phyloP scores from a whole-genome alignment of 2,113 vertebrate species.

The Silurus asotus region DNA sequence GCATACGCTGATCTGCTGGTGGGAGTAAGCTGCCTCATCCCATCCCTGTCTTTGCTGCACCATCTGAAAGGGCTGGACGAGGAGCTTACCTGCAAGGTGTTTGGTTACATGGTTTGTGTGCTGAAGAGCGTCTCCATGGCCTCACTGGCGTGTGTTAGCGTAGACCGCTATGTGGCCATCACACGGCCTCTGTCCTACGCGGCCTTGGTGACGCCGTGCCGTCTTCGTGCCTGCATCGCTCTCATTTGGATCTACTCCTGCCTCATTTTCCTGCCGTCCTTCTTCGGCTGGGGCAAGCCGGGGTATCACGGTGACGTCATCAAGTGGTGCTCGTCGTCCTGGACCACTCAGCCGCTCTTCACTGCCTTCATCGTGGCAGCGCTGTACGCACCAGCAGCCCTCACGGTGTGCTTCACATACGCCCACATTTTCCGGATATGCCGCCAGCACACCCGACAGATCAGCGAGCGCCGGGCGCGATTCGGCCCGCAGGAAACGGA shows the following conservation, averaged over 20 bases:
- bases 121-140: conserved; percentile 97
- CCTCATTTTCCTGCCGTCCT: conserved; percentile 89
- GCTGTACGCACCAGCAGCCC: conserved; percentile 90
- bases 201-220: conserved; percentile 88
- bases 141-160: conserved; percentile 92
- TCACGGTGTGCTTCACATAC: conserved; percentile 95
- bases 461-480: conserved; percentile 88
- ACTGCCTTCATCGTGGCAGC: conserved; percentile 90
- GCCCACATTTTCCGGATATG: conserved; percentile 98
- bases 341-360: conserved; percentile 86
- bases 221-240: conserved; percentile 87
- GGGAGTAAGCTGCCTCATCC: conserved; percentile 94
- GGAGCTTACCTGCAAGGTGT: conserved; percentile 87
- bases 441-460: conserved; percentile 94
- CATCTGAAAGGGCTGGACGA: conserved; percentile 82
- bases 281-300: conserved; percentile 95
- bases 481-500: conserved; percentile 83
- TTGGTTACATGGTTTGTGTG: conserved; percentile 93
- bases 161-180: conserved; percentile 95
- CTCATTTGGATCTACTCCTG: conserved; percentile 95
- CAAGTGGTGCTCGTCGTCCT: conserved; percentile 85
- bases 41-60: conserved; percentile 89
- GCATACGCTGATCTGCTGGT: conserved; percentile 96
- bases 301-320: conserved; percentile 97
- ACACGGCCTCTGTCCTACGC: conserved; percentile 90